Percentiles rank a stretch among this genome's conserved stretches.
These are phyloP conservation scores for Vireo griseus DNA, from an alignment of 2,797 vertebrate species.

Conservation along the genomic window DNA sequence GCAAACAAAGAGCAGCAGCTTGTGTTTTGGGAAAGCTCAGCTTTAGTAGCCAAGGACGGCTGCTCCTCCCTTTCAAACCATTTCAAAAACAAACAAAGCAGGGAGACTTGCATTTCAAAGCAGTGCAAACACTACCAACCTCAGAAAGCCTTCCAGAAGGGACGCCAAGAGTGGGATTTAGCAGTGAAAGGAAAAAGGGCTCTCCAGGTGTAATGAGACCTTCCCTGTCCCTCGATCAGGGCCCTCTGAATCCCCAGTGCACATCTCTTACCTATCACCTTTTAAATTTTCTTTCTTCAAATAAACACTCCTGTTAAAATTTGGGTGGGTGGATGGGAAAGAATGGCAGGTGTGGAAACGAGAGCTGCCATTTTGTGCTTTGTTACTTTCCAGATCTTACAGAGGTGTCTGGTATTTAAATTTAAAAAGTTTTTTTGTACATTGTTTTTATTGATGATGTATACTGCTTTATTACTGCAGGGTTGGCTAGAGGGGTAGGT, in stretches of 20 bases:
- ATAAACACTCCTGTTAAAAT: constrained; percentile 2
- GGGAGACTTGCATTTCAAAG: constrained; percentile 57
- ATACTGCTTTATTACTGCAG: not conserved
- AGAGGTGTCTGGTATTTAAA: not conserved
- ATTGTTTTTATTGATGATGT: not conserved
- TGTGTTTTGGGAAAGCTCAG: constrained; percentile 65
- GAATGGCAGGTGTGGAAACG: not conserved
- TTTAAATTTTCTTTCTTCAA: constrained; percentile 26
- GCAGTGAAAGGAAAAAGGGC: constrained; percentile 39
- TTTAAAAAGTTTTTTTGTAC: not conserved
- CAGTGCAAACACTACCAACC: constrained; percentile 47
- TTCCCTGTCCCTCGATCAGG: not conserved
- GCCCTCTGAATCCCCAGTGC: not conserved
- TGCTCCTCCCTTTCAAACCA: constrained; percentile 48
- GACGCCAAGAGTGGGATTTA: constrained; percentile 27
- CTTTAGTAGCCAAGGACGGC: constrained; percentile 31
- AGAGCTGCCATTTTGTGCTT: not conserved
- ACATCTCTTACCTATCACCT: not conserved
- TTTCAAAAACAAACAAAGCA: constrained; percentile 64
- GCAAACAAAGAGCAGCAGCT: constrained; percentile 66
- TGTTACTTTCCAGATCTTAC: not conserved
- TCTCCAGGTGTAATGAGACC: constrained; percentile 32
- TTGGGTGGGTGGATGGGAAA: not conserved
- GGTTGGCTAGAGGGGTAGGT: not conserved
- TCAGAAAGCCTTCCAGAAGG: constrained; percentile 41